Conservation (phyloP, 2,888 invertebrate species). For the Diarsia dahlii region DNA sequence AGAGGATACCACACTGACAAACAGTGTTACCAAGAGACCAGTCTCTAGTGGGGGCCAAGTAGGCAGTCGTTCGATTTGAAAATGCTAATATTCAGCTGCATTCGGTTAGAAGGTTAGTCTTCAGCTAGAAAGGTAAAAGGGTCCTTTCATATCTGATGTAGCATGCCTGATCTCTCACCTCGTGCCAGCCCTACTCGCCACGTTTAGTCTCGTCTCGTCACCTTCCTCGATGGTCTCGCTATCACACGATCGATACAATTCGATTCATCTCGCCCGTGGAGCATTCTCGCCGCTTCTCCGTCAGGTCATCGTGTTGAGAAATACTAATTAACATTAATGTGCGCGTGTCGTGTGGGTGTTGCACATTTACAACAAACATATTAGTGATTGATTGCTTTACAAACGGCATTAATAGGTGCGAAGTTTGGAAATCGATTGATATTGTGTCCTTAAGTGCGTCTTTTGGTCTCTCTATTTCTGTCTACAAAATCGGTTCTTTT, state of each 20-base stretch:
- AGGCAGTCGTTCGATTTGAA: too few relatives aligned
- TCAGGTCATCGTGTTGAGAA: slow-evolving; percentile 48
- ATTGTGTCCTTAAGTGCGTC: not conserved
- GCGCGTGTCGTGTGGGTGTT: slow-evolving; percentile 43
- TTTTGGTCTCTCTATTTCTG: not conserved
- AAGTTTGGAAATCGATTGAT: slow-evolving; percentile 37
- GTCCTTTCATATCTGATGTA: not conserved
- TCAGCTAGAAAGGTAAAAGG: not conserved
- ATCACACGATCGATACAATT: slow-evolving; percentile 51
- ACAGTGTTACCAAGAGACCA: not conserved
- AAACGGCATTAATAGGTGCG: slow-evolving; percentile 5
- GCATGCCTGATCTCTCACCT: not conserved
- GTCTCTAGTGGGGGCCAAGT: too few relatives aligned
- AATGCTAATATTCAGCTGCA: too few relatives aligned
- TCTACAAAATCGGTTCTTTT: not conserved
- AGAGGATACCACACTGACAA: too few relatives aligned
- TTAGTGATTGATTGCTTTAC: slow-evolving; percentile 28
- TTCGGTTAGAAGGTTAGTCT: too few relatives aligned
- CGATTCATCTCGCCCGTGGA: slow-evolving; percentile 52
- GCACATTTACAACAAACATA: slow-evolving; percentile 45
- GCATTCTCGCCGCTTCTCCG: slow-evolving; percentile 37
- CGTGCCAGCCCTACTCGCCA: slow-evolving; percentile 21
- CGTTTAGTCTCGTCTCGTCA: slow-evolving; percentile 38
- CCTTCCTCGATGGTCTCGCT: slow-evolving; percentile 44
- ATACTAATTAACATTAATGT: slow-evolving; percentile 59